Evolutionary conservation across 2,113 vertebrate species (phyloP).

Genomic region (Acanthochromis polyacanthus): DNA sequence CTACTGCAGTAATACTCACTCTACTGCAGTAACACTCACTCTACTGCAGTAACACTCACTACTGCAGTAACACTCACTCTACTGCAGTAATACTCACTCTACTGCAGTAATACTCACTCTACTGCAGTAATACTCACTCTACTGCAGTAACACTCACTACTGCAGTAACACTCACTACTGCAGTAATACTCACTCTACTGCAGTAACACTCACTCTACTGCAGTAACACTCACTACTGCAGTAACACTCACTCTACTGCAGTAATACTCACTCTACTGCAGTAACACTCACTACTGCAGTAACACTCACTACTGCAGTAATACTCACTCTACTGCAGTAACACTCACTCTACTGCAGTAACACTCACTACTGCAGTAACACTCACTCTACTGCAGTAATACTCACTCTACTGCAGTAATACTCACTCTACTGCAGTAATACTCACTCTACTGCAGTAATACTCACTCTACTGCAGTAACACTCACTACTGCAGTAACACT

Average conservation of each 20-base stretch:
- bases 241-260: neutral
- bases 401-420: slow-evolving; percentile 85
- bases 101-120: neutral
- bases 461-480: slow-evolving; percentile 85
- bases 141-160: slow-evolving; percentile 78
- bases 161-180: neutral
- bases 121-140: too few relatives aligned
- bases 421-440: neutral
- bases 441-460: neutral
- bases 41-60: too few relatives aligned
- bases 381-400: neutral
- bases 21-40: neutral
- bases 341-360: slow-evolving; percentile 86
- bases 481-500: neutral
- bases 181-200: too few relatives aligned
- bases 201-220: too few relatives aligned
- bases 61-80: slow-evolving; percentile 80
- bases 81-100: neutral
- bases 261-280: slow-evolving; percentile 77
- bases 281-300: slow-evolving; percentile 56
- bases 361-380: neutral
- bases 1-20: neutral
- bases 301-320: neutral
- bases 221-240: slow-evolving; percentile 74
- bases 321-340: too few relatives aligned